phyloP scores from a whole-genome alignment of 2,113 vertebrate species.

The Cisticola juncidis region DNA sequence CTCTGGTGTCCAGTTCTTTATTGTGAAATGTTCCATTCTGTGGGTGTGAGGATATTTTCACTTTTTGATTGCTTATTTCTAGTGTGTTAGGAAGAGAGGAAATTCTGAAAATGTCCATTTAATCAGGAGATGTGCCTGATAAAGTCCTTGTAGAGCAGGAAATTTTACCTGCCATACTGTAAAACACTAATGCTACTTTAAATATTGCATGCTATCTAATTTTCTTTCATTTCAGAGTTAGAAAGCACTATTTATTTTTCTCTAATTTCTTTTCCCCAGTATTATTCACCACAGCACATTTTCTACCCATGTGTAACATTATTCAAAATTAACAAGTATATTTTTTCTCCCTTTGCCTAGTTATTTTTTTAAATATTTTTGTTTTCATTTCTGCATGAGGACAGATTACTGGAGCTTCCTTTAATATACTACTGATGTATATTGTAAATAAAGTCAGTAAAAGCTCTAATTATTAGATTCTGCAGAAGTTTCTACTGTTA shows the following conservation, averaged over 20 bases:
- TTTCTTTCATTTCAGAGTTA: background rate
- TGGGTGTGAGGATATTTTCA: background rate
- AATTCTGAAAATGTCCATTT: background rate
- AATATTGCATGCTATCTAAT: background rate
- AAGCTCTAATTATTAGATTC: background rate
- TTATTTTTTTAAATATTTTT: background rate
- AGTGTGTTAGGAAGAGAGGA: background rate
- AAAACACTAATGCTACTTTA: background rate
- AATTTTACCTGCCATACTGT: background rate
- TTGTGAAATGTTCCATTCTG: background rate
- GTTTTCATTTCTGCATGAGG: background rate
- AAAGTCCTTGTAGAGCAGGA: background rate
- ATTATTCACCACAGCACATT: background rate
- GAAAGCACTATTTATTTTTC: background rate
- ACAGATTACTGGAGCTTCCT: background rate
- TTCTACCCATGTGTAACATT: background rate
- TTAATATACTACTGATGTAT: background rate
- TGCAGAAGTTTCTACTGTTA: background rate
- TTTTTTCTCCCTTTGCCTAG: background rate
- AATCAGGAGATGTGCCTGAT: background rate
- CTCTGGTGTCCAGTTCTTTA: background rate
- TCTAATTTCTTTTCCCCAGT: background rate
- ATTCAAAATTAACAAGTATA: background rate
- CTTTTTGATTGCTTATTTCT: background rate
- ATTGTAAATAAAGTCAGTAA: background rate